A percentile compares a stretch with the other conserved stretches of the same genome.
These are phyloP conservation scores for Trichopria drosophilae DNA, from an alignment of 2,888 invertebrate species.

Conservation along the genomic window DNA sequence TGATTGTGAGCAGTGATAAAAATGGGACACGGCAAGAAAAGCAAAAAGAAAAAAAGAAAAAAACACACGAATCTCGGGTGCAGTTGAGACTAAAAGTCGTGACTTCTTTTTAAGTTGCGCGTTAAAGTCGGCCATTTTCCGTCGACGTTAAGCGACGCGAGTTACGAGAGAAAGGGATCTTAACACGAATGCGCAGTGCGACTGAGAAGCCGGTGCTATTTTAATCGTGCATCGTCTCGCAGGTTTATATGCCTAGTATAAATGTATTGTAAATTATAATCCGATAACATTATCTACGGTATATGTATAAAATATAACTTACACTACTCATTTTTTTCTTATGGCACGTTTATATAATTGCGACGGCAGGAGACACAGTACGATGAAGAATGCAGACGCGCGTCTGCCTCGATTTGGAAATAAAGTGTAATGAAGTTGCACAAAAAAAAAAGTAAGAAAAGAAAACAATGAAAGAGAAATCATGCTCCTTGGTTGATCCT, in stretches of 20 bases:
- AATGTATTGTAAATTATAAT: slow-evolving; percentile 59
- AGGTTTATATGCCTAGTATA: slow-evolving; percentile 54
- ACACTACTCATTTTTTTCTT: slow-evolving; percentile 56
- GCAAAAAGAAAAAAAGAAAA: slow-evolving; percentile 27
- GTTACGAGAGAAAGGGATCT: slow-evolving; percentile 21
- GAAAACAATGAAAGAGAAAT: too few species aligned
- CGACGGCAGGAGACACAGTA: slow-evolving; percentile 46
- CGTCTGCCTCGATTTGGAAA: slow-evolving; percentile 47
- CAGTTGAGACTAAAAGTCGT: too few species aligned
- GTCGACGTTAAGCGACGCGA: too few species aligned
- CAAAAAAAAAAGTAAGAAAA: too few species aligned
- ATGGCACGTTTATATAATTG: slow-evolving; percentile 56
- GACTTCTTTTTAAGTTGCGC: too few species aligned
- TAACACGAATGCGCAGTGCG: slow-evolving; percentile 42
- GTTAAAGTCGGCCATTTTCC: too few species aligned
- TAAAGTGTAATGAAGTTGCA: too few species aligned
- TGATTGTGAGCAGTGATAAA: too few species aligned
- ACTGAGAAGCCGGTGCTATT: slow-evolving; percentile 53
- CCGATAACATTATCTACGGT: slow-evolving; percentile 51
- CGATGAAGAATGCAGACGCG: slow-evolving; percentile 44
- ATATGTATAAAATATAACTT: slow-evolving; percentile 49
- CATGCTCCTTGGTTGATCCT: slow-evolving; percentile 25
- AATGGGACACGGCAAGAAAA: too few species aligned
- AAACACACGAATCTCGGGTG: slow-evolving; percentile 21
- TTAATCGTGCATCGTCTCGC: slow-evolving; percentile 53